Evolutionary conservation across 2,113 vertebrate species (phyloP).

Genomic region (Cercopithecus mona): DNA sequence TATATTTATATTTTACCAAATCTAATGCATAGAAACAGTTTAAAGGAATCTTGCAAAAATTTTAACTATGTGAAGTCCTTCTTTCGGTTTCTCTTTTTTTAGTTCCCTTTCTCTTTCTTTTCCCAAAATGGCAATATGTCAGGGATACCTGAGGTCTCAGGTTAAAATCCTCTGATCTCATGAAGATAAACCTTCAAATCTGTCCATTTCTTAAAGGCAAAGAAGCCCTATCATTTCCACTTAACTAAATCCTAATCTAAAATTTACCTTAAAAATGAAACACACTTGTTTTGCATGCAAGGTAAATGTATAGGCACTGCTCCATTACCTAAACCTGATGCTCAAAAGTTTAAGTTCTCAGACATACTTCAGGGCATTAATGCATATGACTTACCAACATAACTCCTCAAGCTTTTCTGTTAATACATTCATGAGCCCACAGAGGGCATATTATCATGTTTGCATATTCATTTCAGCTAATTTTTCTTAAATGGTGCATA

Average conservation of each 20-base stretch:
- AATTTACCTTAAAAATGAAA: neutral
- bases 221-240: neutral
- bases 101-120: neutral
- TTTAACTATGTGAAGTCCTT: neutral
- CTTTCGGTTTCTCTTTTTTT: neutral
- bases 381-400: neutral
- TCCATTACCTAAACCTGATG: neutral
- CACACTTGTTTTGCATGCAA: neutral
- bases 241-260: neutral
- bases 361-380: neutral
- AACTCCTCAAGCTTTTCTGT: conserved; percentile 35
- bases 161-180: neutral
- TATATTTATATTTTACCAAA: neutral
- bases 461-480: conserved; percentile 54
- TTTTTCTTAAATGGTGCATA: conserved; percentile 67
- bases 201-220: neutral
- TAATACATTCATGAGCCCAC: conserved; percentile 47
- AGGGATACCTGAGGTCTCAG: neutral
- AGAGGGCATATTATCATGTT: neutral
- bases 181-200: neutral
- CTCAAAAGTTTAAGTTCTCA: neutral
- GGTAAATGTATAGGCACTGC: neutral
- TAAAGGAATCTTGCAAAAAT: neutral
- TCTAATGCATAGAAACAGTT: neutral
- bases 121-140: neutral